Conservation (phyloP, 1,140 invertebrate species). For the Pseudomyrmex concolor region DNA sequence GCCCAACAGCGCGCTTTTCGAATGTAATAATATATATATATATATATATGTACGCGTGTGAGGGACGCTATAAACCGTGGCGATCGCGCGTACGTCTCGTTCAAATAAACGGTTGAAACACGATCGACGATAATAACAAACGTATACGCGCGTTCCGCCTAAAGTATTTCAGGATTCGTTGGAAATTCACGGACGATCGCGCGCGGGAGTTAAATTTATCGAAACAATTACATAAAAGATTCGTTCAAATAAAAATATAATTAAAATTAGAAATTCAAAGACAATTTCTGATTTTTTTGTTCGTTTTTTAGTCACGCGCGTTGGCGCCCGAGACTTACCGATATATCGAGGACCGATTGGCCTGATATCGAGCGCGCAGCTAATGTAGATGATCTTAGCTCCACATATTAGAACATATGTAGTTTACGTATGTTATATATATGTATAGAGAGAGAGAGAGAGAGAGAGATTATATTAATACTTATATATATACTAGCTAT, state of each 20-base stretch:
- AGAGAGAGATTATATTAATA: slow-evolving; percentile 33
- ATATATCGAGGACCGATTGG: slow-evolving; percentile 27
- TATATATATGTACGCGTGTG: slow-evolving; percentile 35
- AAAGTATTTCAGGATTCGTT: slow-evolving; percentile 12
- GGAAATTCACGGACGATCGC: too few species aligned
- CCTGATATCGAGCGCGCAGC: slow-evolving; percentile 20
- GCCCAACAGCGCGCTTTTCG: slow-evolving; percentile 70
- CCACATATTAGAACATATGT: slow-evolving; percentile 31
- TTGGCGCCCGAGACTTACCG: neutral
- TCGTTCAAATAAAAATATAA: neutral
- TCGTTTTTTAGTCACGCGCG: neutral
- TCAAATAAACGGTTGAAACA: slow-evolving; percentile 77
- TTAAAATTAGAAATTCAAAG: neutral
- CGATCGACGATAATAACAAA: slow-evolving; percentile 58
- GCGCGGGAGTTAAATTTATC: neutral
- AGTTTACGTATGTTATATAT: slow-evolving; percentile 51
- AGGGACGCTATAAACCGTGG: slow-evolving; percentile 71
- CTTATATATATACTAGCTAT: slow-evolving; percentile 57
- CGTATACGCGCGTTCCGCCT: neutral
- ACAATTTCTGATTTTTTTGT: neutral
- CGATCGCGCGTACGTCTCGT: slow-evolving; percentile 62
- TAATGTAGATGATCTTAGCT: slow-evolving; percentile 33
- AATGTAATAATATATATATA: slow-evolving; percentile 71
- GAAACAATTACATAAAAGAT: neutral
- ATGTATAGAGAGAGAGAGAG: too few species aligned